Base-by-base conservation (phyloP, 2,113 vertebrate species). In the Nothoprocta pentlandii region DNA sequence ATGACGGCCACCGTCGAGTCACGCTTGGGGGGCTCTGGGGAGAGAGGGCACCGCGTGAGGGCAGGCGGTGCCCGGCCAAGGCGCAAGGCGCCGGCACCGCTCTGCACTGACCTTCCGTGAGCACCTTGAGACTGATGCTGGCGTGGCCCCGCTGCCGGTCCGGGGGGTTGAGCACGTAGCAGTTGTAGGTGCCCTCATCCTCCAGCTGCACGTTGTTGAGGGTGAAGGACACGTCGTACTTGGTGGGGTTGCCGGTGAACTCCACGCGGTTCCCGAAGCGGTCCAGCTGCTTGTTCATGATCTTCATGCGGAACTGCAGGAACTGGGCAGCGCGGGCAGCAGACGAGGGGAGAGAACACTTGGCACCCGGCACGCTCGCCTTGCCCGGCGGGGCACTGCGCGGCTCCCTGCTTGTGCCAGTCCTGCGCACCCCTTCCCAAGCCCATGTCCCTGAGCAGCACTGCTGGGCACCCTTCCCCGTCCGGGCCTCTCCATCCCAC, bases 1-100 rank as follows among this genome's bases (percentile, higher is more conserved):
- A 98, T 98, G 93, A 99, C 99, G 0, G 99, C 99, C 66, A 99
- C 99, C 0, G 98, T 99, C 6, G 99, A 99, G 96, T 99, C 99
- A 12, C 98, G 98, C 23, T 99, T 98, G 0, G 99, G 99, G 61
- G 98, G 98, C 94, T 99, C 99, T 99, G 93, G 4, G 46, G 78
- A 91, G 76, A 75, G 32, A 87, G 32, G 66, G n/a, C 44, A 14
- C 10, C 3, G 70, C 61, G 77, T 93, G 87, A 93, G 78, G 56
- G 70, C 23, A 5, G 2, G 16, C 84, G 71, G 71, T 69, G 47
- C 26, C 39, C 22, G 2, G 16, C 42, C 6, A 7, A 26, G 11
- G 53, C 4, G 23, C 8, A 25, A 9, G 69, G 53, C 74, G 53
- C 46, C 54, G 41, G 26, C 9, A 34, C 32, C 1, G 0, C 10